These are phyloP conservation scores for Embidobia sp. DNA, from an alignment of 2,888 invertebrate genomes.

Conservation along the genomic window DNA sequence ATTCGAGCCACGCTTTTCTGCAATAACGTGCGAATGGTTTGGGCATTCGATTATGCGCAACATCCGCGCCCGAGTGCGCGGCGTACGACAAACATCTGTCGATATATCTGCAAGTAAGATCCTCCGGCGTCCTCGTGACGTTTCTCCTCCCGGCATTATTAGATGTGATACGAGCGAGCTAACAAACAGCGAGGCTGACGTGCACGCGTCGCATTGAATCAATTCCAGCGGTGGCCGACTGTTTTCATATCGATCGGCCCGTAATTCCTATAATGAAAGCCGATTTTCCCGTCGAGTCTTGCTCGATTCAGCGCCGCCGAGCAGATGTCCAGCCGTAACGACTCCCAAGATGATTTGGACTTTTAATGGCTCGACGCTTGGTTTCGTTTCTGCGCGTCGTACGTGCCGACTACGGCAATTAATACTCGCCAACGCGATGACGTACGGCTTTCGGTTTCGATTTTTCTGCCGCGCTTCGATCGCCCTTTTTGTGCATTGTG, in stretches of 20 bases:
- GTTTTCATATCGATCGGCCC: slow-evolving; percentile 36
- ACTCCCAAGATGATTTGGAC: not conserved
- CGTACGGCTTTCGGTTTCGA: not conserved
- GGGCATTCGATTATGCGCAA: slow-evolving; percentile 39
- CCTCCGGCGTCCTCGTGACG: slow-evolving; percentile 43
- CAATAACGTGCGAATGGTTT: slow-evolving; percentile 38
- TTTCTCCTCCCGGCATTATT: slow-evolving; percentile 50
- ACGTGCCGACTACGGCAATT: slow-evolving; percentile 23
- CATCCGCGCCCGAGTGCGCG: slow-evolving; percentile 33
- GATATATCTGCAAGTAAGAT: slow-evolving; percentile 50
- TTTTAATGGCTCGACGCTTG: too few species aligned
- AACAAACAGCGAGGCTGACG: slow-evolving; percentile 24
- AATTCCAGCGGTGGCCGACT: slow-evolving; percentile 24
- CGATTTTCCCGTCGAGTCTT: slow-evolving; percentile 3
- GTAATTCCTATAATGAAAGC: not conserved
- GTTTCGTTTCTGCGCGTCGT: too few species aligned
- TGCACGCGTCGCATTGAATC: slow-evolving; percentile 40
- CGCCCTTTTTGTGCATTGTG: too few species aligned
- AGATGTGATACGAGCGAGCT: slow-evolving; percentile 27
- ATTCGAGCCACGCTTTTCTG: slow-evolving; percentile 40
- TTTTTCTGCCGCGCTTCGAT: too few species aligned
- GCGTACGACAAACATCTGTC: slow-evolving; percentile 49
- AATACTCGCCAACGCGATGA: slow-evolving; percentile 4
- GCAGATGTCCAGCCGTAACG: too few species aligned
- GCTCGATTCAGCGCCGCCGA: too few species aligned